Evolutionary conservation across 2,797 vertebrate species (phyloP).

Genomic region (Muscicapa striata): DNA sequence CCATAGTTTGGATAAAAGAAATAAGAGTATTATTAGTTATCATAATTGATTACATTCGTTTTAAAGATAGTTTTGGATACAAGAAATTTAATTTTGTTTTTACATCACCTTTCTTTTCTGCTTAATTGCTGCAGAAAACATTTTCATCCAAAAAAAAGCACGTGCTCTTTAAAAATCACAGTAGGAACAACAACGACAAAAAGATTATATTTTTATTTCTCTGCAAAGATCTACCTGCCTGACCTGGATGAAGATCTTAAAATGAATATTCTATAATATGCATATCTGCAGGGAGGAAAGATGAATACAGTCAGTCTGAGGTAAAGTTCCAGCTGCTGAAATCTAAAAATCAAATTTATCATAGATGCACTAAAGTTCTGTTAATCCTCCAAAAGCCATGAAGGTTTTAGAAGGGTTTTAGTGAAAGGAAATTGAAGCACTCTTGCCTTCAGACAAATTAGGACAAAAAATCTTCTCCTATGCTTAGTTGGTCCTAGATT

Average conservation of each 20-base stretch:
- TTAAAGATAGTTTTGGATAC: neutral
- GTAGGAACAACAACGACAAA: neutral
- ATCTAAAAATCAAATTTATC: constrained; percentile 60
- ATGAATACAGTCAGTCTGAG: neutral
- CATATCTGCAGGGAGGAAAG: neutral
- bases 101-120: neutral
- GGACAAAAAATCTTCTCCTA: neutral
- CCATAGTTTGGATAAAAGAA: neutral
- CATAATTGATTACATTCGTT: neutral
- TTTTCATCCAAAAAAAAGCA: neutral
- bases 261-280: constrained; percentile 28
- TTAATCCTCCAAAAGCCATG: constrained; percentile 54
- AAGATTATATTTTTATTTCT: neutral
- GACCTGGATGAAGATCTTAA: constrained; percentile 21
- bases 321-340: neutral
- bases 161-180: neutral
- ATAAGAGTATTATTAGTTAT: neutral
- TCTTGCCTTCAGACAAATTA: constrained; percentile 27
- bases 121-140: neutral
- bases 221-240: neutral
- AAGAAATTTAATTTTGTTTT: neutral
- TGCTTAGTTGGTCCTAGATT: neutral
- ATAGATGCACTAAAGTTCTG: constrained; percentile 33
- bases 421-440: neutral
- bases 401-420: constrained; percentile 47